phyloP scores from a whole-genome alignment of 1,140 invertebrate species.

The Caenorhabditis briggsae region DNA sequence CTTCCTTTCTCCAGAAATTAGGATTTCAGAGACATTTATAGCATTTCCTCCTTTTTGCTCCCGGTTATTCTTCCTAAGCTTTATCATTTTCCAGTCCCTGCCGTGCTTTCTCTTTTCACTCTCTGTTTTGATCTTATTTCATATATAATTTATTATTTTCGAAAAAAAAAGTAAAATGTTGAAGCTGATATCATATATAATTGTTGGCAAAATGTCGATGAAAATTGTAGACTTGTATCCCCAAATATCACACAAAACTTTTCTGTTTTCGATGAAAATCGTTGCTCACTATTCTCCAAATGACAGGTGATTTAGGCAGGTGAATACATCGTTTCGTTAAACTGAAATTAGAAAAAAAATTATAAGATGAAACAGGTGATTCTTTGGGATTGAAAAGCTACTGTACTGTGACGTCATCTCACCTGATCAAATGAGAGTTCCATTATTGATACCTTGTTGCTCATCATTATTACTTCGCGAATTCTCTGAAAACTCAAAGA shows the following conservation, averaged over 20 bases:
- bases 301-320: neutral
- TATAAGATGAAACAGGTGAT: neutral
- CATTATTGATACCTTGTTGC: slow-evolving; percentile 36
- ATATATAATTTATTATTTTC: neutral
- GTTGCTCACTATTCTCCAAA: neutral
- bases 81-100: neutral
- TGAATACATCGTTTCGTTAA: slow-evolving; percentile 53
- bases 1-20: slow-evolving; percentile 27
- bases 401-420: neutral
- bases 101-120: slow-evolving; percentile 11
- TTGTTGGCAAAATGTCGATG: neutral
- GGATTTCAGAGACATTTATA: slow-evolving; percentile 36
- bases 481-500: slow-evolving; percentile 31
- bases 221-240: neutral
- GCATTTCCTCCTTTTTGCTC: neutral
- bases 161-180: neutral
- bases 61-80: neutral
- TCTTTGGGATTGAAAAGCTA: neutral
- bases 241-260: slow-evolving; percentile 12
- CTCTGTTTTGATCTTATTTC: neutral
- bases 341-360: slow-evolving; percentile 38
- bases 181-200: neutral
- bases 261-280: neutral
- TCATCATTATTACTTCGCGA: slow-evolving; percentile 47
- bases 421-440: slow-evolving; percentile 43